These are phyloP conservation scores for Vombatus ursinus DNA, from an alignment of 2,113 vertebrate species.

Conservation along the genomic window DNA sequence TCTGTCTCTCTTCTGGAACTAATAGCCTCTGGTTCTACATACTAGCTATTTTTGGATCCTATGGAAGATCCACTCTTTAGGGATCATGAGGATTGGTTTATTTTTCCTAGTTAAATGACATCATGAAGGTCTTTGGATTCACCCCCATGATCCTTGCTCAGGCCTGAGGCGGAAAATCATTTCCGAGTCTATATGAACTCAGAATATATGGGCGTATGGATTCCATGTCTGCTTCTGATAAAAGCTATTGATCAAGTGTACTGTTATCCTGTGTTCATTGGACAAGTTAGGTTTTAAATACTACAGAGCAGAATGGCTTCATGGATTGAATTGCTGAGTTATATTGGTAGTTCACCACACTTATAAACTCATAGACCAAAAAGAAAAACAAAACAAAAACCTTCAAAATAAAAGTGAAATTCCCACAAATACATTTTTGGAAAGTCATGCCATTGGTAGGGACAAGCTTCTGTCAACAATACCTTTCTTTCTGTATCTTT, in stretches of 20 bases:
- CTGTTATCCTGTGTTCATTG: accelerated
- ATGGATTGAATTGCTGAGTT: neutral
- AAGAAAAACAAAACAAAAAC: neutral
- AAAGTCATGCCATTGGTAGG: accelerated
- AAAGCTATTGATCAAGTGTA: neutral
- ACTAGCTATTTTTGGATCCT: neutral
- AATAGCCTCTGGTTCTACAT: neutral
- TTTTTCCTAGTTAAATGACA: neutral
- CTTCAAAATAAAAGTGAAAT: neutral
- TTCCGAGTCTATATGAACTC: neutral
- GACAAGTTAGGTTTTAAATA: neutral
- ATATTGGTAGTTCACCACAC: neutral
- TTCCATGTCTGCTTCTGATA: neutral
- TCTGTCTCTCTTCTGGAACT: neutral
- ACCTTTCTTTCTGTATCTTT: neutral
- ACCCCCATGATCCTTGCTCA: no score
- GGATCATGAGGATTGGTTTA: neutral
- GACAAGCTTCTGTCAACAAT: accelerated
- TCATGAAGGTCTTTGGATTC: neutral
- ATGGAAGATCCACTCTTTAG: neutral
- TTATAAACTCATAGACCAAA: neutral
- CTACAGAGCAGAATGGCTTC: neutral
- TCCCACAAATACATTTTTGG: neutral
- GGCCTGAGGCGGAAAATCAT: neutral
- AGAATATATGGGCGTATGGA: accelerated